Conservation (phyloP, 2,113 vertebrate genomes). For the Heptranchias perlo region DNA sequence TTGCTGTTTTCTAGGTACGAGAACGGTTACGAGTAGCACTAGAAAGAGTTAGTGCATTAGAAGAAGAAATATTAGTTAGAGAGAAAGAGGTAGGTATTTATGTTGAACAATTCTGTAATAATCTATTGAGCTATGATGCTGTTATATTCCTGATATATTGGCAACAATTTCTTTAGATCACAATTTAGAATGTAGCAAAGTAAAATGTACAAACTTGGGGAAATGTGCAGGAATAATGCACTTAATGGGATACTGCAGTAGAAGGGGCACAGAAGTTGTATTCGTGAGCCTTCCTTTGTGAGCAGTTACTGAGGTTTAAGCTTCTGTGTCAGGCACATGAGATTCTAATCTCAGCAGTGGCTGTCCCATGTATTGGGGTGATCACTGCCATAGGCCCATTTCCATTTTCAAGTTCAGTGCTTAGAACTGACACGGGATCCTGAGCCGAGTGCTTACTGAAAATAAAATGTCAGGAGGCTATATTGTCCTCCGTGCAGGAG, state of each 20-base stretch:
- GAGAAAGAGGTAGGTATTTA: constrained; percentile 81
- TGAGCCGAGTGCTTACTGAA: not conserved
- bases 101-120: not conserved
- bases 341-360: not conserved
- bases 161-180: not conserved
- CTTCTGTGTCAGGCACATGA: not conserved
- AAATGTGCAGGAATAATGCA: not conserved
- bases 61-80: constrained; percentile 82
- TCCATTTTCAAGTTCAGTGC: not conserved
- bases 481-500: not conserved
- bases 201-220: not conserved
- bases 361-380: not conserved
- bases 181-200: not conserved
- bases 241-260: not conserved
- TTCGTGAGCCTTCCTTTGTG: not conserved
- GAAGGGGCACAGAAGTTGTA: not conserved
- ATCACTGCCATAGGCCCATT: not conserved
- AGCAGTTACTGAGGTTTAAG: not conserved
- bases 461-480: not conserved
- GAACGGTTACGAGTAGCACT: constrained; percentile 88
- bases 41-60: constrained; percentile 85
- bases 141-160: not conserved
- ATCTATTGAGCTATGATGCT: not conserved
- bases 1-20: constrained; percentile 68
- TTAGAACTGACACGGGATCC: not conserved